Percentiles rank a stretch among this genome's conserved stretches.
These are phyloP conservation scores for Anolis carolinensis DNA, from an alignment of 2,113 vertebrate species.

Conservation along the genomic window DNA sequence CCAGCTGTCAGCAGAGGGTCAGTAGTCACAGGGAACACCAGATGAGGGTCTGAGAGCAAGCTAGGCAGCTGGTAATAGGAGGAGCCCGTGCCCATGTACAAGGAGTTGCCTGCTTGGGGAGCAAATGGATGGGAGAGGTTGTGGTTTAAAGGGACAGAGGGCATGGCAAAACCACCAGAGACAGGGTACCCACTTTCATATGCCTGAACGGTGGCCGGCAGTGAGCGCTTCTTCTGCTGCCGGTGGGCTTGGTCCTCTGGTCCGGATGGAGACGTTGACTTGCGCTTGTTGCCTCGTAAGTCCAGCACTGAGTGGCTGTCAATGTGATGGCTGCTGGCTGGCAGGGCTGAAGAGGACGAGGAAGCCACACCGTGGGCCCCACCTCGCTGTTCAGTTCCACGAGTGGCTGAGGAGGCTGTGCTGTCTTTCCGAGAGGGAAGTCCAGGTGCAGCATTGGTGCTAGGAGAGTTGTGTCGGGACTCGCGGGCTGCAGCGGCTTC, in stretches of 20 bases:
- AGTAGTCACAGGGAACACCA: conserved; percentile 91
- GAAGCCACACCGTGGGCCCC: conserved; percentile 74
- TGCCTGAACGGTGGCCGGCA: conserved; percentile 76
- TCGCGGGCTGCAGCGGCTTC: conserved; percentile 78
- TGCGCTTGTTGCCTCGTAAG: conserved; percentile 86
- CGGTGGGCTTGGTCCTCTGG: conserved; percentile 78
- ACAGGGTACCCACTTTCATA: conserved; percentile 85
- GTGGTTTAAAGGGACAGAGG: conserved; percentile 89
- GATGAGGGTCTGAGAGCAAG: conserved; percentile 90
- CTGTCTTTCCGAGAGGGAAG: conserved; percentile 61
- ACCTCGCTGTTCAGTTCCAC: conserved; percentile 72
- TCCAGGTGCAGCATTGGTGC: conserved; percentile 51
- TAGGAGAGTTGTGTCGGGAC: conserved; percentile 72
- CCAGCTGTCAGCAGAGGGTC: conserved; percentile 85
- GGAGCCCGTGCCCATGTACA: conserved; percentile 86
- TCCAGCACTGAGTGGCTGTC: conserved; percentile 78
- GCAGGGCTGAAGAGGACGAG: conserved; percentile 63
- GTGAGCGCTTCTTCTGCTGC: conserved; percentile 80
- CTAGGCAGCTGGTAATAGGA: conserved; percentile 91
- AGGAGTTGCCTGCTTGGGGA: conserved; percentile 87
- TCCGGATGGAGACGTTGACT: conserved; percentile 73
- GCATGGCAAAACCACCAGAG: conserved; percentile 84
- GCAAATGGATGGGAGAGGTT: conserved; percentile 83
- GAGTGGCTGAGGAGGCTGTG: conserved; percentile 54
- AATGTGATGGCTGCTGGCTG: conserved; percentile 70